phyloP scores from a whole-genome alignment of 2,113 vertebrate species.

The Siphamia tubifer region DNA sequence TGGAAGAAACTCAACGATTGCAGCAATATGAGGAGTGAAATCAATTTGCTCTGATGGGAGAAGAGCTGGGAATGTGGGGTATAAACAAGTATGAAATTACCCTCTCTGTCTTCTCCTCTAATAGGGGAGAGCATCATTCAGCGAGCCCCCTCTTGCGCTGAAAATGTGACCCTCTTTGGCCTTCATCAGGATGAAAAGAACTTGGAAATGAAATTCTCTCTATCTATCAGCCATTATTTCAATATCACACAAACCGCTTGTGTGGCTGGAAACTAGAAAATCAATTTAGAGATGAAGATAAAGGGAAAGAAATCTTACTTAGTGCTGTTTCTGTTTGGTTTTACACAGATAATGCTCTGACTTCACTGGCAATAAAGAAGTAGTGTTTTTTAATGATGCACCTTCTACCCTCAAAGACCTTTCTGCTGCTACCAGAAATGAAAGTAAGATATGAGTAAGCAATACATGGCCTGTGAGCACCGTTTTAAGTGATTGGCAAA shows the following conservation, averaged over 20 bases:
- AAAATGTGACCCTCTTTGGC: conserved; percentile 52
- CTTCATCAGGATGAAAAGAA: conserved; percentile 39
- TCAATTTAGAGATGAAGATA: conserved; percentile 20
- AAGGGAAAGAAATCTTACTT: not conserved
- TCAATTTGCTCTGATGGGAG: conserved; percentile 84
- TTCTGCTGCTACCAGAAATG: no score
- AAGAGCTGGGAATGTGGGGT: conserved; percentile 38
- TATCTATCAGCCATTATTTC: conserved; percentile 52
- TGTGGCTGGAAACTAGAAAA: conserved; percentile 25
- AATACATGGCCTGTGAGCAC: no score
- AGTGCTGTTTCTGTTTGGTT: not conserved
- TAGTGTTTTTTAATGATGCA: not conserved
- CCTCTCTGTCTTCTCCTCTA: conserved; percentile 54
- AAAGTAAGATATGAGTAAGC: no score
- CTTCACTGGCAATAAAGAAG: not conserved
- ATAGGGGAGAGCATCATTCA: conserved; percentile 46
- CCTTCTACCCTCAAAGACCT: not conserved
- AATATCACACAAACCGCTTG: conserved; percentile 35
- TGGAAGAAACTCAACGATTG: conserved; percentile 82
- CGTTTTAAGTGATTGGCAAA: no score
- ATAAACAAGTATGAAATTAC: conserved; percentile 76
- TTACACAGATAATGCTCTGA: not conserved
- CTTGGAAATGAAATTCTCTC: conserved; percentile 47
- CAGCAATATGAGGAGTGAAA: conserved; percentile 84
- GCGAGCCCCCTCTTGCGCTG: conserved; percentile 33